Evolutionary conservation across 64 coral and sea anemone genomes (phyloP), one percentile per base, ranked within the genome.

Genomic region (Orbicella faveolata): DNA sequence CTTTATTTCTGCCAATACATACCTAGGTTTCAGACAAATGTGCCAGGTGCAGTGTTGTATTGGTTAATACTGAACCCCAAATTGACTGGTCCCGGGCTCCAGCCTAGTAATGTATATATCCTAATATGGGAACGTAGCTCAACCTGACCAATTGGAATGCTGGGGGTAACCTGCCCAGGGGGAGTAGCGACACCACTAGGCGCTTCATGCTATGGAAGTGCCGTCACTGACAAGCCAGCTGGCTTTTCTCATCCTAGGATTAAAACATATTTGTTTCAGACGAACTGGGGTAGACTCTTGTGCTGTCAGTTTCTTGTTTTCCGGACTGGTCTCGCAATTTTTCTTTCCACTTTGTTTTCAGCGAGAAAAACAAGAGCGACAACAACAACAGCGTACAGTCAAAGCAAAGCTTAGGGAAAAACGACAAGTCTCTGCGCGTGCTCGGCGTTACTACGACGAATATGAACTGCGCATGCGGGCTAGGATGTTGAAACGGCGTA

Each of bases 401-500:
- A 93, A 84, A 26, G 72, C 80, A 44, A 99, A 93, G 63, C 83
- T 99, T 9, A 91, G 93, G 73, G 97, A 99, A 53, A 99, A 94
- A 57, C 94, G 97, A 34, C 97, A 99, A 34, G 84, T 93, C 0
- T 91, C 97, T 34, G 97, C 97, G 9, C 94, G 94, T 19, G 97
- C 97, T 48, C 97, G 97, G 4, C 93, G 94, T 21, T 99, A 99
- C 80, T 99, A 99, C 35, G 97, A 99, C 36, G 97, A 99, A 39
- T 99, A 99, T 68, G 94, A 95, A 54, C 85, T 96, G 69, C 90
- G 97, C 78, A 99, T 99, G 97, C 94, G 97, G 61, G 91, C 97
- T 55, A 95, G 88, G 80, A 99, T 99, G 97, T 87, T 99, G 17
- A 99, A 96, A 83, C 79, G 94, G 37, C 85, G 94, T 37, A 99